Evolutionary conservation across 2,797 vertebrate genomes (phyloP).

Genomic region (Tenualosa ilisha): DNA sequence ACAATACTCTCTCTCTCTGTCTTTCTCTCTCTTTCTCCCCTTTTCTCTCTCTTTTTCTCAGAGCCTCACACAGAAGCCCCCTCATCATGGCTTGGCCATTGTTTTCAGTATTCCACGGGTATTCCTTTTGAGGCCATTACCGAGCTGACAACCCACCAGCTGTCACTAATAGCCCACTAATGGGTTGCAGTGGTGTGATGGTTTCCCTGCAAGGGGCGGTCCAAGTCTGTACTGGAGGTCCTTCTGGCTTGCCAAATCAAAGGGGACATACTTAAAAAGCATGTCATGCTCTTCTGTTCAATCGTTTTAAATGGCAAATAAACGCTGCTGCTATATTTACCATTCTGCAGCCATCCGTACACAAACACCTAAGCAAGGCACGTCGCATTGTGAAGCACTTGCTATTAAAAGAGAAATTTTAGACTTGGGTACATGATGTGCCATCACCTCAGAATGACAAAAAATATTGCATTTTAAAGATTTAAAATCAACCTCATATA

Average conservation of each 20-base stretch:
- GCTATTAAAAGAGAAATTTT: background rate
- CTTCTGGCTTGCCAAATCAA: constrained; percentile 76
- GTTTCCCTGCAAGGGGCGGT: constrained; percentile 76
- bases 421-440: background rate
- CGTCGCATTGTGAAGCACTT: background rate
- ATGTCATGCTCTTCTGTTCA: constrained; percentile 74
- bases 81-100: constrained; percentile 57
- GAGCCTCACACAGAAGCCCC: constrained; percentile 59
- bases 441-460: background rate
- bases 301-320: constrained; percentile 65
- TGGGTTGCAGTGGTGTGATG: constrained; percentile 79
- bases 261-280: constrained; percentile 77
- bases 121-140: constrained; percentile 81
- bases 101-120: constrained; percentile 73
- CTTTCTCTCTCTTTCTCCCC: background rate
- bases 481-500: background rate
- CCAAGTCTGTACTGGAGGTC: constrained; percentile 77
- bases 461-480: background rate
- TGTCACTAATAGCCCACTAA: constrained; percentile 87
- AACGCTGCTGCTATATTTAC: constrained; percentile 54
- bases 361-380: constrained; percentile 34
- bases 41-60: constrained; percentile 50
- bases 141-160: constrained; percentile 82
- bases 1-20: constrained; percentile 38
- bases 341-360: constrained; percentile 49